These are phyloP conservation scores for Coenonympha glycerion DNA, from an alignment of 2,888 invertebrate species.

Conservation along the genomic window DNA sequence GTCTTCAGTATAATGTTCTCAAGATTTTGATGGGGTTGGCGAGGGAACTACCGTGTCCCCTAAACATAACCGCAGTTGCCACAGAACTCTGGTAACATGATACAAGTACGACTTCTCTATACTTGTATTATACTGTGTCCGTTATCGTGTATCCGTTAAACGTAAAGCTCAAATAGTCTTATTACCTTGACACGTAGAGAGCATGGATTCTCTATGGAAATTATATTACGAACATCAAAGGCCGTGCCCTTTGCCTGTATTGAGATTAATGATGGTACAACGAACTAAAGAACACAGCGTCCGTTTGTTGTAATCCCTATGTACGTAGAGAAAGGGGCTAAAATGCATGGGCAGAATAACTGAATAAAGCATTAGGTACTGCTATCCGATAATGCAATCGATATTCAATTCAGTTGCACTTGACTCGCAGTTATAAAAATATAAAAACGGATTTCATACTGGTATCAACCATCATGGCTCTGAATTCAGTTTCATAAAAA, in stretches of 20 bases:
- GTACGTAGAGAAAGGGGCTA: not conserved
- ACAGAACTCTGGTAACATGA: constrained; percentile 12
- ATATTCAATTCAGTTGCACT: constrained; percentile 9
- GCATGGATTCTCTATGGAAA: constrained; percentile 10
- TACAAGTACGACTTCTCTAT: constrained; percentile 14
- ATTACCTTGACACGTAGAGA: constrained; percentile 6
- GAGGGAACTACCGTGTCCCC: too few relatives aligned
- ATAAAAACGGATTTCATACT: not conserved
- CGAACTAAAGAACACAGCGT: not conserved
- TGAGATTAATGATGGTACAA: constrained; percentile 11
- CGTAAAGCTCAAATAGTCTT: not conserved
- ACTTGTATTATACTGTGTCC: constrained; percentile 2
- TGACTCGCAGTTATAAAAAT: constrained; percentile 13
- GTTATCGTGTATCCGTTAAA: constrained; percentile 1
- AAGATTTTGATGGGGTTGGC: too few relatives aligned
- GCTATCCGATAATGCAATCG: not conserved
- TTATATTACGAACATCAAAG: constrained; percentile 19
- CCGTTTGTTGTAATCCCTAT: not conserved
- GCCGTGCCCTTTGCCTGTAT: constrained; percentile 12
- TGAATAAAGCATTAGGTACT: not conserved
- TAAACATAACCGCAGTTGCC: constrained; percentile 16
- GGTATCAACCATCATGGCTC: too few relatives aligned
- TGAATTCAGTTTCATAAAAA: too few relatives aligned
- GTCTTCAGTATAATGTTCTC: too few relatives aligned
- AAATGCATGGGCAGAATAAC: not conserved